phyloP scores from a whole-genome alignment of 2,888 invertebrate species.

The Drosophila dives region DNA sequence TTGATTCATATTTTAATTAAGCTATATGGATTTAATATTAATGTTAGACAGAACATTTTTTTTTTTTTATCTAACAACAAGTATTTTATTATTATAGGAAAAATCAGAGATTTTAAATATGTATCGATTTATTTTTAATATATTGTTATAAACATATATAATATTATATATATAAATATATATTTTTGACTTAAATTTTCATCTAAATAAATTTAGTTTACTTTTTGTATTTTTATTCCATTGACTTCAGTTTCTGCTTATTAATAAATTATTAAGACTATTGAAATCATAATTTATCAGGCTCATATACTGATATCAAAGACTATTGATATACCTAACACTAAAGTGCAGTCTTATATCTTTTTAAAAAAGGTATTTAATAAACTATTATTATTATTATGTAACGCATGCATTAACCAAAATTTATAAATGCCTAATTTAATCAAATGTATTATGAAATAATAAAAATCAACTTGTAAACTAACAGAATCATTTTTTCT shows the following conservation, averaged over 20 bases:
- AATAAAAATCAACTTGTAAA: background rate
- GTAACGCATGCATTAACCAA: background rate
- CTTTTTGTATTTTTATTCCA: no score
- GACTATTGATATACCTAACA: background rate
- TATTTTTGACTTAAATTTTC: no score
- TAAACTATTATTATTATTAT: background rate
- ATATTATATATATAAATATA: no score
- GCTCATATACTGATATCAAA: background rate
- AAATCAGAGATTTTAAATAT: background rate
- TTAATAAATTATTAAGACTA: background rate
- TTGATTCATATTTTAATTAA: background rate
- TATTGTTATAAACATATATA: background rate
- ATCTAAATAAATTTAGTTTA: no score
- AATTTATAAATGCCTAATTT: background rate
- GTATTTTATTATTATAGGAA: background rate
- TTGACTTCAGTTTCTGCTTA: background rate
- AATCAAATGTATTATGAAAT: no score
- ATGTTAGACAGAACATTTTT: background rate
- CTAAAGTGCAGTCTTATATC: background rate
- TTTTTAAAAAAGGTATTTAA: no score
- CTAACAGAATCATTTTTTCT: background rate
- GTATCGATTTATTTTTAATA: background rate
- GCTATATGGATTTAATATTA: background rate
- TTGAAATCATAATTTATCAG: background rate
- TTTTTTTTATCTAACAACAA: background rate